phyloP scores from a whole-genome alignment of 2,113 vertebrate species.

The Rhinichthys klamathensis region DNA sequence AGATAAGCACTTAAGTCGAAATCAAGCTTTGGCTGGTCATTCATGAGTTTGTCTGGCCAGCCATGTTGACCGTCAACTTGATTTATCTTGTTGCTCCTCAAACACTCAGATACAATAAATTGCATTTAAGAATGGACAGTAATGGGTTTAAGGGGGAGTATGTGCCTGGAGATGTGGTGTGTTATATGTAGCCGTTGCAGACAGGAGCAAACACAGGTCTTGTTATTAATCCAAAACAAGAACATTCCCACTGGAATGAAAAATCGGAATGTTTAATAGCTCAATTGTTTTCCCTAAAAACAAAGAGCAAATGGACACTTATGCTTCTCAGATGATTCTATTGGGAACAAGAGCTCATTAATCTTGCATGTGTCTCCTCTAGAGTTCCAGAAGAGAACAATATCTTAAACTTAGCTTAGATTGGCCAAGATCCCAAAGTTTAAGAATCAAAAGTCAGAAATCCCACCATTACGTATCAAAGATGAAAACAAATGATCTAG shows the following conservation, averaged over 20 bases:
- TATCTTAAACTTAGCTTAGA: neutral
- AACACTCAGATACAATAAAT: neutral
- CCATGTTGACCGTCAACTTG: conserved; percentile 17
- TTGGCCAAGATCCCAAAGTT: neutral
- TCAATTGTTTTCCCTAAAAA: neutral
- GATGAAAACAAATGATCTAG: neutral
- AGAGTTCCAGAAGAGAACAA: conserved; percentile 9
- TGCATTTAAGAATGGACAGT: conserved; percentile 9
- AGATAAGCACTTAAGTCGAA: conserved; percentile 32
- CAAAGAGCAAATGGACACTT: neutral
- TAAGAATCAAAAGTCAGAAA: neutral
- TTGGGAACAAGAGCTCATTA: conserved; percentile 1
- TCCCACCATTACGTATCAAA: neutral
- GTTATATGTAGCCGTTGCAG: neutral
- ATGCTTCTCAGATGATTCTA: neutral
- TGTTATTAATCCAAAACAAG: neutral
- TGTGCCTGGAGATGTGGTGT: neutral
- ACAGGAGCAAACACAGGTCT: neutral
- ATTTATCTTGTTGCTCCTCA: conserved; percentile 37
- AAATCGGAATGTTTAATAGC: neutral
- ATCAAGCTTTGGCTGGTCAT: conserved; percentile 26
- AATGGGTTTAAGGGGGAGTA: neutral
- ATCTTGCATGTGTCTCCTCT: conserved; percentile 1
- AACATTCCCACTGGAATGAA: conserved; percentile 19
- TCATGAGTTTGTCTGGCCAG: neutral